A percentile compares a stretch with the other conserved stretches of the same genome.
Conservation (phyloP, 2,113 vertebrate genomes). For the Mus pahari region DNA sequence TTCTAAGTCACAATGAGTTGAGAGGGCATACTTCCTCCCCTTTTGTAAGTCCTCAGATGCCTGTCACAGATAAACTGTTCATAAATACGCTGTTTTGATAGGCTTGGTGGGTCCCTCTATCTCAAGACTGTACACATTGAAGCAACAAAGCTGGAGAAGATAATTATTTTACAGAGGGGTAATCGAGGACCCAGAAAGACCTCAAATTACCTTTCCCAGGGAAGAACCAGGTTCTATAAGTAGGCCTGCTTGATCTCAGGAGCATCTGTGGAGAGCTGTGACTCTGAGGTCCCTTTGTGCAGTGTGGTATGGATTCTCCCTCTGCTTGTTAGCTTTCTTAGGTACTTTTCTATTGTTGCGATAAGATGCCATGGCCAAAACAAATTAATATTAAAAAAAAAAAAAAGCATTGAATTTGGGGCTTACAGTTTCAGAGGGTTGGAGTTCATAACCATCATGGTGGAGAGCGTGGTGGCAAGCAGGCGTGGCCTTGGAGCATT, state of each 20-base stretch:
- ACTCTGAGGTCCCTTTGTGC: neutral
- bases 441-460: neutral
- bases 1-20: neutral
- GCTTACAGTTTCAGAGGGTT: neutral
- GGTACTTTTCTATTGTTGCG: neutral
- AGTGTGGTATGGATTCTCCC: neutral
- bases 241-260: neutral
- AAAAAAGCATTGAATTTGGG: neutral
- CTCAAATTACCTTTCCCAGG: neutral
- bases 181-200: neutral
- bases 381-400: neutral
- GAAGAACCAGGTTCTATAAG: neutral
- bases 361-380: neutral
- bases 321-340: neutral
- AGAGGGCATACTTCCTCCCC: neutral
- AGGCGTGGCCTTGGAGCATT: neutral
- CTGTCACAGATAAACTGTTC: rapidly evolving
- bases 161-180: neutral
- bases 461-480: neutral
- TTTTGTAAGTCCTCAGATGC: neutral
- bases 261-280: neutral
- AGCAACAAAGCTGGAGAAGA: neutral
- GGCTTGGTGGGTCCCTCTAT: rapidly evolving
- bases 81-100: neutral
- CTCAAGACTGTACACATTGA: rapidly evolving